A percentile compares a stretch with the other conserved stretches of the same genome.
These are phyloP conservation scores for Eurytoma californica DNA, from an alignment of 2,888 invertebrate species.

Conservation along the genomic window DNA sequence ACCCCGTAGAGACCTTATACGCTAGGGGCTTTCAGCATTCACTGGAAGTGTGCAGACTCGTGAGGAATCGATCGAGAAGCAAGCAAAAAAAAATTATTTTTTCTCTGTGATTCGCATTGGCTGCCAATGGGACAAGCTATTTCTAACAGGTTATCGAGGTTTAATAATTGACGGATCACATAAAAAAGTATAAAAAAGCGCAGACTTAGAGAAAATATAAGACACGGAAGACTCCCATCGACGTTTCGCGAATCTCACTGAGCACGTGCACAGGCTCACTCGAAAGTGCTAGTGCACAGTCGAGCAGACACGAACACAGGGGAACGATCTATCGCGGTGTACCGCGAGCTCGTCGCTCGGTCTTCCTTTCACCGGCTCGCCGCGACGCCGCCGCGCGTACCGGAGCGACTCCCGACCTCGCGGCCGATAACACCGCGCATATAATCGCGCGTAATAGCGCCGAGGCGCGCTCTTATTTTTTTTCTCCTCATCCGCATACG, in stretches of 20 bases:
- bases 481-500: neutral
- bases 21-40: neutral
- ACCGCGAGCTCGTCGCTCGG: conserved; percentile 29
- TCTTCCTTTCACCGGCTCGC: conserved; percentile 64
- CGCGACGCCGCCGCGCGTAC: too few relatives aligned
- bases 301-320: neutral
- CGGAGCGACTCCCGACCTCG: conserved; percentile 15
- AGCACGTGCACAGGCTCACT: conserved; percentile 11
- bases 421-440: conserved; percentile 14
- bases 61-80: neutral
- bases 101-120: neutral
- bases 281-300: neutral
- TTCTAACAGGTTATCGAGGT: neutral
- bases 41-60: neutral
- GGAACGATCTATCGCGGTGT: conserved; percentile 53
- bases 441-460: conserved; percentile 19
- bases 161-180: too few relatives aligned
- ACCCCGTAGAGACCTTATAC: neutral
- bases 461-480: neutral
- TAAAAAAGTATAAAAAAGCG: too few relatives aligned
- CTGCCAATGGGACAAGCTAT: neutral
- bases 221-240: neutral
- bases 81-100: neutral
- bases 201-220: too few relatives aligned
- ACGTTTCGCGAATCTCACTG: conserved; percentile 8